Conservation (phyloP, 2,113 vertebrate genomes). For the Calonectris borealis region DNA sequence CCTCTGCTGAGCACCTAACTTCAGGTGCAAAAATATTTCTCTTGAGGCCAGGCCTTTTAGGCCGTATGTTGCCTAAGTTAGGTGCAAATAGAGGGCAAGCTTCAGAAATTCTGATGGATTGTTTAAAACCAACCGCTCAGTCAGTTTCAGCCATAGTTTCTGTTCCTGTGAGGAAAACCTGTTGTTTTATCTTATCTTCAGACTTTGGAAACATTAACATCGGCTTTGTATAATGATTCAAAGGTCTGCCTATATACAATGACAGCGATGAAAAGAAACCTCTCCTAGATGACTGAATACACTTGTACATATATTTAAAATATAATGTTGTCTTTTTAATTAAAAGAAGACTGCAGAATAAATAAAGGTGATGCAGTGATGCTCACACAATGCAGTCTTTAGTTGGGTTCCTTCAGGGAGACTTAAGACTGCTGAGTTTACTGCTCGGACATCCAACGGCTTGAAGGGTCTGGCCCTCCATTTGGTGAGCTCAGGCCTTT, state of each 20-base stretch:
- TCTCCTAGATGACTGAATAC: neutral
- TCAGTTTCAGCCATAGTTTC: neutral
- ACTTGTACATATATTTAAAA: neutral
- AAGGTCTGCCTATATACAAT: neutral
- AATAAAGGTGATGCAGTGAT: neutral
- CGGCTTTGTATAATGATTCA: neutral
- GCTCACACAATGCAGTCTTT: neutral
- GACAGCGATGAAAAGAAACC: neutral
- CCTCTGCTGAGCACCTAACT: neutral
- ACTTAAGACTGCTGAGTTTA: neutral
- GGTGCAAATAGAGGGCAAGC: neutral
- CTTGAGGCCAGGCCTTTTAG: neutral
- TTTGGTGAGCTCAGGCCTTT: neutral
- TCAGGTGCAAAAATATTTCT: neutral
- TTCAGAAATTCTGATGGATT: neutral
- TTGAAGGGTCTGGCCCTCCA: neutral
- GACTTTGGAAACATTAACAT: neutral
- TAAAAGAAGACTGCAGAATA: neutral
- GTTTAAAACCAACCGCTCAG: neutral
- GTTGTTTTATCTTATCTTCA: constrained; percentile 42
- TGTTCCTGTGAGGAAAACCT: neutral
- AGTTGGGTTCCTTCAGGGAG: neutral
- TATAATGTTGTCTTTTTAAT: neutral
- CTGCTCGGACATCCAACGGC: neutral
- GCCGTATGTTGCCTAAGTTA: neutral